Percentiles rank a stretch among this genome's conserved stretches.
Evolutionary conservation across 2,888 invertebrate genomes (phyloP).

Genomic region (Microplitis manilae): DNA sequence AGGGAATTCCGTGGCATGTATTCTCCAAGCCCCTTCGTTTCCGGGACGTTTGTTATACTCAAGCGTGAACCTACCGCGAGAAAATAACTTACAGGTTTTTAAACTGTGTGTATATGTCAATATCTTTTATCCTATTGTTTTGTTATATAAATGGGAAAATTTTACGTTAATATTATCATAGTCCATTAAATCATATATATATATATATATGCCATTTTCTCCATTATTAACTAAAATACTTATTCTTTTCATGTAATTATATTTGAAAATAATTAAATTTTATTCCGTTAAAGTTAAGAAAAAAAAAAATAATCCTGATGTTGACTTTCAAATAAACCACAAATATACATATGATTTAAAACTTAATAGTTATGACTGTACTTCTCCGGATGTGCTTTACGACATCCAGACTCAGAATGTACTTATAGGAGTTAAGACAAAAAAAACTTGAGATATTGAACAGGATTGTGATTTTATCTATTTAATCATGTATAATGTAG

Average conservation of each 20-base stretch:
- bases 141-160: neutral
- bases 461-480: neutral
- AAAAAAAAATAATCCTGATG: neutral
- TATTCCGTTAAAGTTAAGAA: neutral
- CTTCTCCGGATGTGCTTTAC: constrained; percentile 34
- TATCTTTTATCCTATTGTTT: constrained; percentile 16
- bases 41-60: constrained; percentile 34
- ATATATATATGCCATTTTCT: neutral
- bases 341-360: neutral
- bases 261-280: neutral
- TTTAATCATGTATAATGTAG: neutral
- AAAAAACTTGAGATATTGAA: neutral
- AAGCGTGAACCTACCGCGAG: constrained; percentile 25
- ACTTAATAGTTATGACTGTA: constrained; percentile 18
- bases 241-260: neutral
- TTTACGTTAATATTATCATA: neutral
- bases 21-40: constrained; percentile 23
- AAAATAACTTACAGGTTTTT: constrained; percentile 19
- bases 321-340: constrained; percentile 13
- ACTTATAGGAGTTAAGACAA: neutral
- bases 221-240: neutral
- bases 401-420: constrained; percentile 24
- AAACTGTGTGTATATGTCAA: neutral
- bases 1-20: constrained; percentile 20
- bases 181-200: neutral